These are phyloP conservation scores for Chiridota heheva DNA, from an alignment of 35 echinoderm and acorn worm genomes.

Conservation along the genomic window DNA sequence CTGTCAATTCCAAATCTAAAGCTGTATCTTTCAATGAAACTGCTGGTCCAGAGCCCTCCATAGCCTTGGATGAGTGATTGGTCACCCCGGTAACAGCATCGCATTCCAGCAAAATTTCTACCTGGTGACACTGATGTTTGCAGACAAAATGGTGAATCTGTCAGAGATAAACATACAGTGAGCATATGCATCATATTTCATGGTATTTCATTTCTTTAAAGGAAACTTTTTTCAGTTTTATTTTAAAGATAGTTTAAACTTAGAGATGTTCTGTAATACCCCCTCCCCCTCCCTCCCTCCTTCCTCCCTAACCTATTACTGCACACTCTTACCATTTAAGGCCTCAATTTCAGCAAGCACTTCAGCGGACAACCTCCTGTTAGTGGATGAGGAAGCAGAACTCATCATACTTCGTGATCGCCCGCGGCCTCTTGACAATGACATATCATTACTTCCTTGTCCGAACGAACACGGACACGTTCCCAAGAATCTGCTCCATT, in stretches of 20 bases:
- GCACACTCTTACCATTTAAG: not conserved
- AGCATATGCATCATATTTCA: not conserved
- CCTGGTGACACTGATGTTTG: conserved; percentile 44
- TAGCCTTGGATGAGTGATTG: conserved; percentile 75
- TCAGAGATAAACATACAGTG: not conserved
- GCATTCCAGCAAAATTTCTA: conserved; percentile 63
- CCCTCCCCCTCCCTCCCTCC: no score
- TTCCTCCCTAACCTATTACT: no score
- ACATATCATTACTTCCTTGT: conserved; percentile 34
- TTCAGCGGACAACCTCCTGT: not conserved
- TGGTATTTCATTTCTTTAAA: not conserved
- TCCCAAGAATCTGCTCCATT: conserved; percentile 21
- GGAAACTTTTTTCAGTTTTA: not conserved
- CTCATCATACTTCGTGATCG: not conserved
- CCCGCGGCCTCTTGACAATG: not conserved
- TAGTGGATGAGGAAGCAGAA: not conserved
- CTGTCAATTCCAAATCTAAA: conserved; percentile 1
- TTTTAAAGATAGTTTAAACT: not conserved
- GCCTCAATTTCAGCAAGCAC: not conserved
- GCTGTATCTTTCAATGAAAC: conserved; percentile 47
- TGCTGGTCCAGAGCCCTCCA: conserved; percentile 46
- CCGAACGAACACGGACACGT: conserved; percentile 41
- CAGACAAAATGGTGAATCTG: conserved; percentile 62
- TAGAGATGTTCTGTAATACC: no score
- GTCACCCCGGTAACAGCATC: conserved; percentile 77